Conservation (phyloP, 1,140 invertebrate genomes). For the Plectrocnemia conspersa region DNA sequence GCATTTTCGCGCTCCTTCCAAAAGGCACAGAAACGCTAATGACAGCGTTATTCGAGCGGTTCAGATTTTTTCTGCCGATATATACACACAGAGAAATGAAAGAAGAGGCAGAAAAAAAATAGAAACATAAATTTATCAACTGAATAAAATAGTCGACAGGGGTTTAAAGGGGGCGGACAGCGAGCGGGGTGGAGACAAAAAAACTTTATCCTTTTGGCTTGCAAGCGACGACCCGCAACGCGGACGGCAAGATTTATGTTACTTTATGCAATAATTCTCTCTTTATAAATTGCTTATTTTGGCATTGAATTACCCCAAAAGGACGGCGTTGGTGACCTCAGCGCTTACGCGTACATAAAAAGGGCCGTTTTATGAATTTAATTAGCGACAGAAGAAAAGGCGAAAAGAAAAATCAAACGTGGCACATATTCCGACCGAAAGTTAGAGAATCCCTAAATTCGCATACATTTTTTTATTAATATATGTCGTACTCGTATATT, state of each 20-base stretch:
- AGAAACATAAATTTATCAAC: constrained; percentile 28
- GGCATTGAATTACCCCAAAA: constrained; percentile 20
- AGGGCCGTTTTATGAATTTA: too few relatives aligned
- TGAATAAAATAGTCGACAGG: constrained; percentile 27
- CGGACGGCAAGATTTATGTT: constrained; percentile 34
- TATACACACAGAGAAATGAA: too few relatives aligned
- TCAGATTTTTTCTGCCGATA: constrained; percentile 11
- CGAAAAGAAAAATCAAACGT: too few relatives aligned
- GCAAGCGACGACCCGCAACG: constrained; percentile 30
- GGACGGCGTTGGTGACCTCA: neutral
- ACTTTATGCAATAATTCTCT: constrained; percentile 35
- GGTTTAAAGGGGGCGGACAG: constrained; percentile 24
- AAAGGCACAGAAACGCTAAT: neutral
- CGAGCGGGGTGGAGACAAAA: constrained; percentile 22
- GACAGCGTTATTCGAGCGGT: constrained; percentile 6
- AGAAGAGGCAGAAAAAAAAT: constrained; percentile 9
- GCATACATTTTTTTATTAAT: too few relatives aligned
- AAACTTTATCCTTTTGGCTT: constrained; percentile 33
- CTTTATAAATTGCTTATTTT: constrained; percentile 37
- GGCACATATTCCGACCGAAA: too few relatives aligned
- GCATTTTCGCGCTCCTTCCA: neutral
- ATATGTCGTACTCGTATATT: too few relatives aligned
- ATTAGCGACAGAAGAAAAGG: too few relatives aligned
- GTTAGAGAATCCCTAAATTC: too few relatives aligned
- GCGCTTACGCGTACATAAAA: neutral